These are phyloP conservation scores for Rhopilema esculentum DNA, from an alignment of 30 jellyfish, hydroid and myxozoan genomes.

Conservation along the genomic window DNA sequence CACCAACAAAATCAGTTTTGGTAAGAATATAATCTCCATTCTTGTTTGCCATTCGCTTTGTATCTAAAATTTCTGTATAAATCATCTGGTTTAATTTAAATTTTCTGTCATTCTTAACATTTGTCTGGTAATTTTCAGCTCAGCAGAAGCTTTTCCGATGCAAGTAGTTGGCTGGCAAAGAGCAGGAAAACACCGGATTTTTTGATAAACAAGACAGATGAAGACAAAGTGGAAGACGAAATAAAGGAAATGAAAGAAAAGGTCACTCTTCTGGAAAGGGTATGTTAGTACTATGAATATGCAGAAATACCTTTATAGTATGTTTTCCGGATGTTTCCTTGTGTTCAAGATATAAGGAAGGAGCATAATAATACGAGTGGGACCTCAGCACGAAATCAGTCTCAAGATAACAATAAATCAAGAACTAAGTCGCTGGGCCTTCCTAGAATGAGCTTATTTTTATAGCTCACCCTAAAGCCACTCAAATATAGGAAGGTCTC, in stretches of 20 bases:
- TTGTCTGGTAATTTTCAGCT: conserved; percentile 8
- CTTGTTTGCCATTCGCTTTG: not conserved
- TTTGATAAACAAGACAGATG: conserved; percentile 44
- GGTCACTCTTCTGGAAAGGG: conserved; percentile 32
- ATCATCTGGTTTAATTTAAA: not conserved
- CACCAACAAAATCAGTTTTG: conserved; percentile 38
- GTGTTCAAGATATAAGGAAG: not conserved
- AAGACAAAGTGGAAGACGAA: conserved; percentile 60
- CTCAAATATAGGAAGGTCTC: no score
- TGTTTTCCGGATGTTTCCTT: not conserved
- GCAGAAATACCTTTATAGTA: not conserved
- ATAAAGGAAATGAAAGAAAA: conserved; percentile 26
- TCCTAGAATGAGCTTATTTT: no score
- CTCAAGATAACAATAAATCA: no score
- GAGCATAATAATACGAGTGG: no score
- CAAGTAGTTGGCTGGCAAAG: conserved; percentile 53
- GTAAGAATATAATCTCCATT: not conserved
- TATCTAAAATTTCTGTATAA: not conserved
- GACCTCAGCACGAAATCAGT: no score
- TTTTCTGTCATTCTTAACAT: not conserved
- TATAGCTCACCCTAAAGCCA: no score
- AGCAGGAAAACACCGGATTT: not conserved
- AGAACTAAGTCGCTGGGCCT: no score
- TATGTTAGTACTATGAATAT: not conserved
- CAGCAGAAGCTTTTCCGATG: conserved; percentile 61